Conservation (phyloP, 2,888 invertebrate species). For the Merodon equestris region DNA sequence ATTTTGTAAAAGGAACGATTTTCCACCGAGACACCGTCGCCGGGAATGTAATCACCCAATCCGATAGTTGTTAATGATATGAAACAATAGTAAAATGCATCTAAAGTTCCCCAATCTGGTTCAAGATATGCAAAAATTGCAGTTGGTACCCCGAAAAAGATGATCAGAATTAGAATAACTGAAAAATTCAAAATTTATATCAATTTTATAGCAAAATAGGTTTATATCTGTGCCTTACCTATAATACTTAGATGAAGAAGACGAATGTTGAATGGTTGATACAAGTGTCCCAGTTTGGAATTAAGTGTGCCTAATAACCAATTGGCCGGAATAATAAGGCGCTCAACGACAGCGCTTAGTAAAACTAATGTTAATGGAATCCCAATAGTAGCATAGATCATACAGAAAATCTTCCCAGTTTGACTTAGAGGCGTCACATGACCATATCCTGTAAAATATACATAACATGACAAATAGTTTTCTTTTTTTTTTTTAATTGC, state of each 20-base stretch:
- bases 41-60: slow-evolving; percentile 92
- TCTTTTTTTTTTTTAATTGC: slow-evolving; percentile 43
- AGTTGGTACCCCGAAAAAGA: slow-evolving; percentile 88
- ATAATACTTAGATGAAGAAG: slow-evolving; percentile 87
- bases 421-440: slow-evolving; percentile 92
- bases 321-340: slow-evolving; percentile 87
- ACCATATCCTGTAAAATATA: slow-evolving; percentile 86
- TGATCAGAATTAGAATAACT: slow-evolving; percentile 80
- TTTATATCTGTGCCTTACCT: slow-evolving; percentile 78
- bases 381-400: slow-evolving; percentile 90
- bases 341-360: slow-evolving; percentile 89
- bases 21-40: slow-evolving; percentile 86
- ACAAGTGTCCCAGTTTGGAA: slow-evolving; percentile 85
- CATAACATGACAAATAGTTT: background rate
- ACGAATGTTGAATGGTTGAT: slow-evolving; percentile 87
- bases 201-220: too few relatives aligned
- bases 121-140: slow-evolving; percentile 87
- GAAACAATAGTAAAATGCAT: slow-evolving; percentile 94
- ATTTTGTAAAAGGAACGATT: slow-evolving; percentile 91
- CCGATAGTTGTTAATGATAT: slow-evolving; percentile 94
- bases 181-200: too few relatives aligned
- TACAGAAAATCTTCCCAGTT: slow-evolving; percentile 92
- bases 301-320: slow-evolving; percentile 84
- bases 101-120: slow-evolving; percentile 90
- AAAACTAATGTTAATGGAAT: slow-evolving; percentile 92